Percentiles rank a stretch among this genome's conserved stretches.
Evolutionary conservation across 2,797 vertebrate genomes (phyloP).

Genomic region (Myotis myotis): DNA sequence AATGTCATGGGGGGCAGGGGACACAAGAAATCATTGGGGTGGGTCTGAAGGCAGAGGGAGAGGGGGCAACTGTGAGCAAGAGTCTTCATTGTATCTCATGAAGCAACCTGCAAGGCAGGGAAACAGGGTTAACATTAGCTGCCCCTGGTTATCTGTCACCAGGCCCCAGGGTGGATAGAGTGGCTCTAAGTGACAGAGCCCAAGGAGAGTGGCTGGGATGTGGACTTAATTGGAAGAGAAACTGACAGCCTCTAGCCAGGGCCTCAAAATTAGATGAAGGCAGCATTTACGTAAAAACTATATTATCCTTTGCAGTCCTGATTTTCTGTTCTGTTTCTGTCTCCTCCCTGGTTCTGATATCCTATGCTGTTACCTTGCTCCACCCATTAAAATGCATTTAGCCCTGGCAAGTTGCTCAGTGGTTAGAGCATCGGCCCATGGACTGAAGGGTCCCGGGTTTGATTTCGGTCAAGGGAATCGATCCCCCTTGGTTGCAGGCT

Average conservation of each 20-base stretch:
- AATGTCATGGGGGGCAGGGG: neutral
- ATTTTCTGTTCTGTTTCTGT: neutral
- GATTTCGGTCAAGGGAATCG: too few species aligned
- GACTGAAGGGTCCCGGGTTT: too few species aligned
- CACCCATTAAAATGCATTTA: neutral
- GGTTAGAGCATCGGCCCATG: too few species aligned
- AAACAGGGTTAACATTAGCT: neutral
- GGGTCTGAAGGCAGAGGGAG: neutral
- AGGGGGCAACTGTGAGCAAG: neutral
- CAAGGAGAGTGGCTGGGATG: neutral
- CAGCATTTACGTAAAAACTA: neutral
- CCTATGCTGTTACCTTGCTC: neutral
- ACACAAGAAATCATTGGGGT: neutral
- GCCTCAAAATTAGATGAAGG: neutral
- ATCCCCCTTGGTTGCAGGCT: too few species aligned
- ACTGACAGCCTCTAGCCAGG: neutral
- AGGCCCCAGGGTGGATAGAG: too few species aligned
- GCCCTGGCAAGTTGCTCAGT: too few species aligned
- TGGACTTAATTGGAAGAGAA: neutral
- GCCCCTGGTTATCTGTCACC: neutral
- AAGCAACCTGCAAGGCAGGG: neutral
- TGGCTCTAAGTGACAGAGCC: neutral
- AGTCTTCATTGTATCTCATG: neutral
- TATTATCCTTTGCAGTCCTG: neutral
- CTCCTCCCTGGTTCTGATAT: neutral